Percentiles rank a stretch among this genome's conserved stretches.
Conservation (phyloP, 2,797 vertebrate species). For the Scolopax rusticola region DNA sequence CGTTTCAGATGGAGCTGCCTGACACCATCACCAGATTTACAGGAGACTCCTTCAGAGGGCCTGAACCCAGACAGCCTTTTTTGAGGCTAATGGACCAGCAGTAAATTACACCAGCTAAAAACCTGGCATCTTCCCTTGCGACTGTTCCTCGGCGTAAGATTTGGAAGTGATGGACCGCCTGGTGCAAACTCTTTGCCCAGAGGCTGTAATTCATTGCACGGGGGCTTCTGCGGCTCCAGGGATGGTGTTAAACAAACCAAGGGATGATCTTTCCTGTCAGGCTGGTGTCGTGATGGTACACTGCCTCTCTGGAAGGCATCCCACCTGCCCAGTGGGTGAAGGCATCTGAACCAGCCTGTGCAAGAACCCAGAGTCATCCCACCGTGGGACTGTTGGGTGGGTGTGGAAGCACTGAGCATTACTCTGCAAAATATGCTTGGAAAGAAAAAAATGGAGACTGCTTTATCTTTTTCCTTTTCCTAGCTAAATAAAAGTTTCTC, state of each 20-base stretch:
- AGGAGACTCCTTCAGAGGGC: background rate
- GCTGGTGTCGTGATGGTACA: accelerated
- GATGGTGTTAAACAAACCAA: background rate
- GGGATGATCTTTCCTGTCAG: background rate
- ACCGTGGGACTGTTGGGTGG: accelerated
- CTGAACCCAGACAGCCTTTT: background rate
- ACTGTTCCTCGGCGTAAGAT: background rate
- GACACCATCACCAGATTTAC: background rate
- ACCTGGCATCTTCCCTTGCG: background rate
- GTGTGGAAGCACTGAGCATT: accelerated
- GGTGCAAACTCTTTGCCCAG: background rate
- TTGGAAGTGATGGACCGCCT: background rate
- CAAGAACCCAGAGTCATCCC: accelerated
- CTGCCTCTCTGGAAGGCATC: background rate
- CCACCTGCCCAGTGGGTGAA: background rate
- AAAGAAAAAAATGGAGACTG: background rate
- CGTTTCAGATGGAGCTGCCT: background rate
- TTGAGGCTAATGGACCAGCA: background rate
- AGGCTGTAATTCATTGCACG: background rate
- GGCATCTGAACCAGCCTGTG: background rate
- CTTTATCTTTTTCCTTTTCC: background rate
- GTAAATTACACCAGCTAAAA: background rate
- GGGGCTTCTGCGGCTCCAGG: background rate
- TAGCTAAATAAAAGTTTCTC: background rate
- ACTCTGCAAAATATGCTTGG: background rate